A percentile compares a stretch with the other conserved stretches of the same genome.
Evolutionary conservation across 1,140 invertebrate species (phyloP).

Genomic region (Dinoponera quadriceps): DNA sequence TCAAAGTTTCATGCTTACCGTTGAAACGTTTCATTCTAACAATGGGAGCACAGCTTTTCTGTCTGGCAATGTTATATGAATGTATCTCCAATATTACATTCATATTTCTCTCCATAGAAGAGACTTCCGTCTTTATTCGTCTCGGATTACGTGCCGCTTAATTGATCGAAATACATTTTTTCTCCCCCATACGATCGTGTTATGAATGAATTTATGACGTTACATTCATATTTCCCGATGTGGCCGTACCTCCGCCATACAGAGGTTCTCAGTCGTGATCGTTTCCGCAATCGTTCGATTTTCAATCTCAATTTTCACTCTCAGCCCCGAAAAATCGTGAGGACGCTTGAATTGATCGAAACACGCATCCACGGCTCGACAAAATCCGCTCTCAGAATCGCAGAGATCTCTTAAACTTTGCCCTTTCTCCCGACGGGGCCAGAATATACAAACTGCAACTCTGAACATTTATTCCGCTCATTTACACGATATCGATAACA

Average conservation of each 20-base stretch:
- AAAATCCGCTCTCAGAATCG: not conserved
- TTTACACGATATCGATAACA: not conserved
- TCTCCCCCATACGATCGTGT: slow-evolving; percentile 51
- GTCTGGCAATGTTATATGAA: slow-evolving; percentile 76
- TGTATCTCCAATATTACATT: slow-evolving; percentile 77
- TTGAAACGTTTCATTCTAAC: too few relatives aligned
- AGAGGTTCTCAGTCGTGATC: slow-evolving; percentile 62
- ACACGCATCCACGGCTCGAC: not conserved
- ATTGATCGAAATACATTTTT: slow-evolving; percentile 18
- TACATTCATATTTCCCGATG: slow-evolving; percentile 74
- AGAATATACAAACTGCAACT: not conserved
- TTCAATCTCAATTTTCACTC: slow-evolving; percentile 2
- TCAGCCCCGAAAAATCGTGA: not conserved
- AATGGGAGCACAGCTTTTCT: not conserved
- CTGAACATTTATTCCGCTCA: not conserved
- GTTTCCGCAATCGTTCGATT: not conserved
- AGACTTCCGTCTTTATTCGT: slow-evolving; percentile 18
- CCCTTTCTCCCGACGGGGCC: not conserved
- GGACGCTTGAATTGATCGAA: not conserved
- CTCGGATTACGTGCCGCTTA: slow-evolving; percentile 4
- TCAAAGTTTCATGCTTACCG: too few relatives aligned
- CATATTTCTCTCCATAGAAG: slow-evolving; percentile 53
- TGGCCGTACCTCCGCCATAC: slow-evolving; percentile 47
- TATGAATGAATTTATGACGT: slow-evolving; percentile 81
- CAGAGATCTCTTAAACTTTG: not conserved